These are phyloP conservation scores for Monochamus saltuarius DNA, from an alignment of 1,140 invertebrate genomes.

Conservation along the genomic window DNA sequence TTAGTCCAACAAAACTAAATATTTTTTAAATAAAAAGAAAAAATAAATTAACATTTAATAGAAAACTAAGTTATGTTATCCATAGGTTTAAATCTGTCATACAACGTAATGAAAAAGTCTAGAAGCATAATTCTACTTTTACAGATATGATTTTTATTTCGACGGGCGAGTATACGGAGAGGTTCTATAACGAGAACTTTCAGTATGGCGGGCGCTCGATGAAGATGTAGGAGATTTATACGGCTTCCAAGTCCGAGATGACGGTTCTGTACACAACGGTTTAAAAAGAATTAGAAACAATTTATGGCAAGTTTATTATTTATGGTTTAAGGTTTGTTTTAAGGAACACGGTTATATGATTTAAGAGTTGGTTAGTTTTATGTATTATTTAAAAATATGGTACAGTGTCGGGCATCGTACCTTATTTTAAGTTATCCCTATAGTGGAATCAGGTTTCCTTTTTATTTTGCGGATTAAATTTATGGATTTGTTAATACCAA, in stretches of 20 bases:
- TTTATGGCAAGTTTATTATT: too few relatives aligned
- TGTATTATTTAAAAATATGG: background rate
- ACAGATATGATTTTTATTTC: slow-evolving; percentile 32
- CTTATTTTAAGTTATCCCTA: background rate
- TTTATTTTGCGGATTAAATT: slow-evolving; percentile 17
- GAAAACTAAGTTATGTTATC: too few relatives aligned
- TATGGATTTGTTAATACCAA: slow-evolving; percentile 14
- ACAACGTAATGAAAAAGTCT: too few relatives aligned
- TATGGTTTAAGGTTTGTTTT: slow-evolving; percentile 2
- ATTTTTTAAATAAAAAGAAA: background rate
- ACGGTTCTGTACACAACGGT: slow-evolving; percentile 34
- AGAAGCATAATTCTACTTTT: background rate
- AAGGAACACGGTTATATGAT: slow-evolving; percentile 18
- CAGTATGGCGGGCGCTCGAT: slow-evolving; percentile 28
- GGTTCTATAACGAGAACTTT: slow-evolving; percentile 34
- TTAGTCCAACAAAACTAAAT: slow-evolving; percentile 16
- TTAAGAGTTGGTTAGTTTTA: slow-evolving; percentile 9
- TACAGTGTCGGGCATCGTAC: background rate
- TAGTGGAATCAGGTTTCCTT: slow-evolving; percentile 3
- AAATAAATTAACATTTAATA: too few relatives aligned
- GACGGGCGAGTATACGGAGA: slow-evolving; percentile 36
- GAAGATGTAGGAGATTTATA: slow-evolving; percentile 35
- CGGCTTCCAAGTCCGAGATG: slow-evolving; percentile 35
- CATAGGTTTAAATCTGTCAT: slow-evolving; percentile 1
- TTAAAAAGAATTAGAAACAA: slow-evolving; percentile 21